These are phyloP conservation scores for Latrodectus hesperus DNA, from an alignment of 2,888 invertebrate species.

Conservation along the genomic window DNA sequence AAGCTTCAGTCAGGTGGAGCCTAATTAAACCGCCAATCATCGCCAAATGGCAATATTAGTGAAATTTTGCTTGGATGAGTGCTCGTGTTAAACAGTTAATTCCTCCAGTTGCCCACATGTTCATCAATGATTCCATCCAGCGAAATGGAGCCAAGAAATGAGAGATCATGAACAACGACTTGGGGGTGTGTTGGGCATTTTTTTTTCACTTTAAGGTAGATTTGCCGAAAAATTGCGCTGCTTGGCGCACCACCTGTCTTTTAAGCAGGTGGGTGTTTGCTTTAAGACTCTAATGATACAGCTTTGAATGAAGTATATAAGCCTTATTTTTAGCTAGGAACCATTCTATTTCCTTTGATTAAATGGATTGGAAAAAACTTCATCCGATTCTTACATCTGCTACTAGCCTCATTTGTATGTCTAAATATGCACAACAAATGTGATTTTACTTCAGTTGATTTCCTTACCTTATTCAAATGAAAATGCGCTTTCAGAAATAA, in stretches of 20 bases:
- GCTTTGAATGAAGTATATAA: constrained; percentile 18
- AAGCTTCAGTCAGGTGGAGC: no score
- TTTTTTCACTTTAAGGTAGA: no score
- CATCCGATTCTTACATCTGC: no score
- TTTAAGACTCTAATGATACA: constrained; percentile 47
- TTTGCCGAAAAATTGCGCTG: background rate
- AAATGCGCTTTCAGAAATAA: no score
- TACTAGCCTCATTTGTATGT: no score
- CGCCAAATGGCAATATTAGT: background rate
- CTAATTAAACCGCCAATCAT: no score
- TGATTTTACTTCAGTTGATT: no score
- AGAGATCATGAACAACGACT: background rate
- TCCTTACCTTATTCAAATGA: no score
- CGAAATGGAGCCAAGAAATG: background rate
- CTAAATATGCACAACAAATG: no score
- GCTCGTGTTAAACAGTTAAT: background rate
- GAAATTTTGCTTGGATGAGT: background rate
- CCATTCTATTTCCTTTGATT: background rate
- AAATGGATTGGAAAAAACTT: background rate
- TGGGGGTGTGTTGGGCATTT: background rate
- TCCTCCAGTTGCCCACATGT: background rate
- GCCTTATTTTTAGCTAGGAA: constrained; percentile 9
- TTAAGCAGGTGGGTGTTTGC: constrained; percentile 57
- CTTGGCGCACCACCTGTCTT: constrained; percentile 43
- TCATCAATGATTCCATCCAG: background rate